phyloP scores from a whole-genome alignment of 1,140 invertebrate genomes.

The honey bee (Apis mellifera) region Amel_HAv3.1 CM009934.2:5676001-5676500 shows the following conservation, averaged over 20 bases:
- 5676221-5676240: conserved; percentile 58
- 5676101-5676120: conserved; percentile 66
- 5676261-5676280: conserved; percentile 72
- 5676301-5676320: conserved; percentile 76
- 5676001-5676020: conserved; percentile 60
- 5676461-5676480: conserved; percentile 36
- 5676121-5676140: conserved; percentile 63
- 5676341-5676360: conserved; percentile 50
- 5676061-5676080: conserved; percentile 52
- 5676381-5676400: conserved; percentile 62
- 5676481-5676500: conserved; percentile 55
- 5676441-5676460: conserved; percentile 51
- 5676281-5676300: conserved; percentile 75
- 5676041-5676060: conserved; percentile 55
- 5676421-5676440: conserved; percentile 48
- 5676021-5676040: conserved; percentile 64
- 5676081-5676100: conserved; percentile 59
- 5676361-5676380: conserved; percentile 31
- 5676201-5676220: conserved; percentile 44
- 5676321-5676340: conserved; percentile 68
- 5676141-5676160: conserved; percentile 47
- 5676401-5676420: conserved; percentile 54
- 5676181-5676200: conserved; percentile 38
- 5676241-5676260: conserved; percentile 79
- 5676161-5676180: conserved; percentile 45